Percentiles rank a stretch among this genome's conserved stretches.
These are phyloP conservation scores for Unio delphinus DNA, from an alignment of 2,888 invertebrate genomes.

Conservation along the genomic window DNA sequence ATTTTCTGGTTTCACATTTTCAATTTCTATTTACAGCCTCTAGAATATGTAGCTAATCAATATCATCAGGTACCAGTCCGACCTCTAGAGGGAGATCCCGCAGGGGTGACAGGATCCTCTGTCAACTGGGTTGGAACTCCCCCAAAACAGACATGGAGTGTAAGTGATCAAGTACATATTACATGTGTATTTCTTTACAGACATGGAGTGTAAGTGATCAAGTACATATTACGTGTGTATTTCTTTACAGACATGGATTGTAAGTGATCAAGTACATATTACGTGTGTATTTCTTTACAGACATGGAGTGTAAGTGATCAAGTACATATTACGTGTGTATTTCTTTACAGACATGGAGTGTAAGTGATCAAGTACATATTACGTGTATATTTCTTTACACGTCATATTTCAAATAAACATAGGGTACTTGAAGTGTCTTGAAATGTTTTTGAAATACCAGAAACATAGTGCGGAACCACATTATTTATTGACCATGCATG, in stretches of 20 bases:
- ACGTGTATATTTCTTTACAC: too few relatives aligned
- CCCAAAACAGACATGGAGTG: constrained; percentile 59
- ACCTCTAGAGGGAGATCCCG: constrained; percentile 43
- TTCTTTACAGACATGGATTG: constrained; percentile 55
- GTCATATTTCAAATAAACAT: too few relatives aligned
- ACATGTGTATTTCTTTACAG: constrained; percentile 4
- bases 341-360: constrained; percentile 55
- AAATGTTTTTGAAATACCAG: too few relatives aligned
- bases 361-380: constrained; percentile 31
- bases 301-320: constrained; percentile 62
- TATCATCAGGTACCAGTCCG: constrained; percentile 21
- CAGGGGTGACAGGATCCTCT: constrained; percentile 42
- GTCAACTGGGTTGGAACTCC: constrained; percentile 42
- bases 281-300: constrained; percentile 4
- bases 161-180: constrained; percentile 31
- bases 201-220: constrained; percentile 62
- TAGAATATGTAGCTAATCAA: not conserved
- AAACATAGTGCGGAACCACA: too few relatives aligned
- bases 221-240: not conserved
- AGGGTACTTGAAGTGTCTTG: too few relatives aligned
- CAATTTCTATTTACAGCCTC: constrained; percentile 1
- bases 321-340: not conserved
- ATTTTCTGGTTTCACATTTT: too few relatives aligned
- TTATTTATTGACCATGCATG: too few relatives aligned
- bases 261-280: constrained; percentile 31